Percentiles rank a stretch among this genome's conserved stretches.
Evolutionary conservation across 2,113 vertebrate genomes (phyloP).

Genomic region (Vulpes ferrilata): DNA sequence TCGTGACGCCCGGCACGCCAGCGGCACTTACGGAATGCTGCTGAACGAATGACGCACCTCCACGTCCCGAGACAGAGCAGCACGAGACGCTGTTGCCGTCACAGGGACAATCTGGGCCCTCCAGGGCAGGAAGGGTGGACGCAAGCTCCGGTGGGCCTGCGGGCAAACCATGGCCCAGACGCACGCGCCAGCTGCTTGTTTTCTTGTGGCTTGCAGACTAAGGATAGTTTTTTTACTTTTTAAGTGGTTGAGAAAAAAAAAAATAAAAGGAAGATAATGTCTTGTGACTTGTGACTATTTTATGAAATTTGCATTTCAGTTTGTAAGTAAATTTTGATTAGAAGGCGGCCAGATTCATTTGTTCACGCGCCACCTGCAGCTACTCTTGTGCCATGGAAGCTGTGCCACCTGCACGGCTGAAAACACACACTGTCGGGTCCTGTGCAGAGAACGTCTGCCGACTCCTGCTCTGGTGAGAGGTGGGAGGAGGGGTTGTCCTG

Average conservation of each 20-base stretch:
- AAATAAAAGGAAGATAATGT: not conserved
- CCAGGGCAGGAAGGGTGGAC: not conserved
- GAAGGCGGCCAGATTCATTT: not conserved
- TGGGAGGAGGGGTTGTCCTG: not conserved
- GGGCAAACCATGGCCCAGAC: not conserved
- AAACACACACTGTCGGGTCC: rapidly evolving
- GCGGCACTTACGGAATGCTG: too few relatives aligned
- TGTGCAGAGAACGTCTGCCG: rapidly evolving
- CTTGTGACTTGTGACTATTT: not conserved
- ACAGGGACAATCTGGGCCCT: rapidly evolving
- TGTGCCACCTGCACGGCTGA: too few relatives aligned
- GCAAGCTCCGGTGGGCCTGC: too few relatives aligned
- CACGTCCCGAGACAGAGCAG: not conserved
- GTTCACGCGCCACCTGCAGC: rapidly evolving
- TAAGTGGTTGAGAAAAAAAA: not conserved
- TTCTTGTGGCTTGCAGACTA: rapidly evolving
- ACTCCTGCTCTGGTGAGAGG: not conserved
- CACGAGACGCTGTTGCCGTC: not conserved
- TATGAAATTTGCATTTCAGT: not conserved
- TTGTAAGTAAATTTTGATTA: rapidly evolving
- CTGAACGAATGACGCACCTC: not conserved
- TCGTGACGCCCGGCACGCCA: rapidly evolving
- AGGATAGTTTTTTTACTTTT: not conserved
- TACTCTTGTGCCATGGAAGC: too few relatives aligned
- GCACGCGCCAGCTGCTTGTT: not conserved